Conservation (phyloP, 1,140 invertebrate genomes). For the Nymphalis io region DNA sequence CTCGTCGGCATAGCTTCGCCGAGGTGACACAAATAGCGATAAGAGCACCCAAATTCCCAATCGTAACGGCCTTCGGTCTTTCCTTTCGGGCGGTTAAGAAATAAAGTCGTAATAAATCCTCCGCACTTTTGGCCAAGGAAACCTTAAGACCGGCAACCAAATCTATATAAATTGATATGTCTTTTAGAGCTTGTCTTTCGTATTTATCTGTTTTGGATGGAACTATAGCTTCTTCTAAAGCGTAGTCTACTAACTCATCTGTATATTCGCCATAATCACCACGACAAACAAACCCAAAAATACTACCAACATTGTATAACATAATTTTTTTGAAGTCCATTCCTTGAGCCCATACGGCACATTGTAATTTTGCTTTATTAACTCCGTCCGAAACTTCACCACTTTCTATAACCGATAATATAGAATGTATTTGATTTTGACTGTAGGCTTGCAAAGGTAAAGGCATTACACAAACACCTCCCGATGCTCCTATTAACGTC, state of each 20-base stretch:
- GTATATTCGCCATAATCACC: slow-evolving; percentile 59
- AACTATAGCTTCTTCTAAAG: slow-evolving; percentile 50
- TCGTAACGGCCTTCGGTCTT: slow-evolving; percentile 50
- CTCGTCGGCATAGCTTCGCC: slow-evolving; percentile 63
- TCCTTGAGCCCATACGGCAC: slow-evolving; percentile 67
- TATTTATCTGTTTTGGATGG: slow-evolving; percentile 40
- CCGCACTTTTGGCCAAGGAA: slow-evolving; percentile 43
- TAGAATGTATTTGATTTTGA: slow-evolving; percentile 57
- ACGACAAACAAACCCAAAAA: slow-evolving; percentile 62
- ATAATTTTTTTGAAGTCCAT: slow-evolving; percentile 65
- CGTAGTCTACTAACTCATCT: slow-evolving; percentile 59
- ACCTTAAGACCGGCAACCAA: slow-evolving; percentile 60
- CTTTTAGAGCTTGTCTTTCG: slow-evolving; percentile 54
- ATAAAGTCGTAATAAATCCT: slow-evolving; percentile 59
- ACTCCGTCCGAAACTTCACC: slow-evolving; percentile 46
- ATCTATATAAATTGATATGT: slow-evolving; percentile 56
- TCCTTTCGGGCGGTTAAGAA: slow-evolving; percentile 65
- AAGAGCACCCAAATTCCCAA: slow-evolving; percentile 57
- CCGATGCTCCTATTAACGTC: slow-evolving; percentile 51
- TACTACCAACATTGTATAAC: slow-evolving; percentile 58
- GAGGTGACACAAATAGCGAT: slow-evolving; percentile 55
- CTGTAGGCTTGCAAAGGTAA: slow-evolving; percentile 63
- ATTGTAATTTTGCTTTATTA: slow-evolving; percentile 47
- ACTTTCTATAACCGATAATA: slow-evolving; percentile 64
- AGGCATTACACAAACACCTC: slow-evolving; percentile 60